These are phyloP conservation scores for Philopotamus ludificatus DNA, from an alignment of 1,140 invertebrate genomes.

Conservation along the genomic window DNA sequence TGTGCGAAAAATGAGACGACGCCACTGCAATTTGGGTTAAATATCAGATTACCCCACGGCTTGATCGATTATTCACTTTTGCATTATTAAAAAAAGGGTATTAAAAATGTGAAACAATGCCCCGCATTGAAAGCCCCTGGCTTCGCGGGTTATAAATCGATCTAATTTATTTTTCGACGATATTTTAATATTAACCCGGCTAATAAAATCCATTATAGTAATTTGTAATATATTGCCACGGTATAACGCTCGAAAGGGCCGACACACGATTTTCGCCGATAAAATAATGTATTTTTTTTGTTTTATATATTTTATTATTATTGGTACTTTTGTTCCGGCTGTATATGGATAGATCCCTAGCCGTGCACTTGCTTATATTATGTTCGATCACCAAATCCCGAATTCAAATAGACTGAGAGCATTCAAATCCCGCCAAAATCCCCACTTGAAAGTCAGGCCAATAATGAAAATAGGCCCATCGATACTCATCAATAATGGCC, in stretches of 20 bases:
- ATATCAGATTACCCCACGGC: conserved; percentile 27
- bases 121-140: background rate
- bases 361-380: too few species aligned
- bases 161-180: conserved; percentile 21
- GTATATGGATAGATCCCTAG: too few species aligned
- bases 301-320: too few species aligned
- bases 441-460: conserved; percentile 12
- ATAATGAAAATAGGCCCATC: conserved; percentile 40
- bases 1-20: background rate
- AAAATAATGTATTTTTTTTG: too few species aligned
- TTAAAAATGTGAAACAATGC: background rate
- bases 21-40: conserved; percentile 14
- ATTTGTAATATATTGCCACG: background rate
- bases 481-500: conserved; percentile 40
- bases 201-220: conserved; percentile 17
- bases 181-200: conserved; percentile 20
- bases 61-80: conserved; percentile 25
- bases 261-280: too few species aligned
- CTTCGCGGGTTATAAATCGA: conserved; percentile 1
- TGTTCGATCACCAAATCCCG: background rate
- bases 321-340: too few species aligned
- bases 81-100: too few species aligned
- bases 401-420: background rate
- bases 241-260: background rate
- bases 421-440: conserved; percentile 11